Base-by-base conservation (phyloP, 2,888 invertebrate genomes). In the Torymus aiolomorphi region DNA sequence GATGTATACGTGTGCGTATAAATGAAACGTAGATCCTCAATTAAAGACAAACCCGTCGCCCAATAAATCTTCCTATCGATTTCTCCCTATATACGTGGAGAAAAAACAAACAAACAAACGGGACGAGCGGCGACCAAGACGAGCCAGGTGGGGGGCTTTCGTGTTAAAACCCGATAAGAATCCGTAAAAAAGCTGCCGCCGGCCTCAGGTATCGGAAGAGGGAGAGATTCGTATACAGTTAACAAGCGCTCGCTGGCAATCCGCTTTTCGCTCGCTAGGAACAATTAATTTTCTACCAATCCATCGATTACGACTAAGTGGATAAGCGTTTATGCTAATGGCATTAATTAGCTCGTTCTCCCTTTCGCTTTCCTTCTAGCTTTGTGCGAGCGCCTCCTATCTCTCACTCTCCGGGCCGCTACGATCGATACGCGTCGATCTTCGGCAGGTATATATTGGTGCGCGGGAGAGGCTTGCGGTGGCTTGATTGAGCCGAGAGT, bases 251-350 rank as follows among this genome's bases (percentile, higher is more conserved):
- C 66, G 13, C 14, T 54, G 52, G 56, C 56, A 16, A 56, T 59
- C 24, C 8, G 13, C 31, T 18, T 52, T 51, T 14, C 24, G 16
- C 61, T 11, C 14, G 51, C 61, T 52, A 16, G 80, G 67, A 78
- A 81, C 81, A 81, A 81, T 78, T 78, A 78, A 78, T 81, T 81
- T 78, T 78, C 65, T 76, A 57, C 67, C 76, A 76, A 78, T 78
- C 78, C 78, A 78, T 78, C 78, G 78, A 81, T 76, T 76, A 73
- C 76, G 59, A 54, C 76, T 73, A 73, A 81, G 70, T 81, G 78
- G 76, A 78, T 81, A 71, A 78, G 73, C 76, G 78, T 81, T 81
- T 76, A 78, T 81, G 78, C 78, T 81, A 78, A 81, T 81, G 81
- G 65, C 72, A 78, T 78, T 81, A 81, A 81, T 78, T 81, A 78